These are phyloP conservation scores for Lipotes vexillifer DNA, from an alignment of 2,113 vertebrate species.

Conservation along the genomic window DNA sequence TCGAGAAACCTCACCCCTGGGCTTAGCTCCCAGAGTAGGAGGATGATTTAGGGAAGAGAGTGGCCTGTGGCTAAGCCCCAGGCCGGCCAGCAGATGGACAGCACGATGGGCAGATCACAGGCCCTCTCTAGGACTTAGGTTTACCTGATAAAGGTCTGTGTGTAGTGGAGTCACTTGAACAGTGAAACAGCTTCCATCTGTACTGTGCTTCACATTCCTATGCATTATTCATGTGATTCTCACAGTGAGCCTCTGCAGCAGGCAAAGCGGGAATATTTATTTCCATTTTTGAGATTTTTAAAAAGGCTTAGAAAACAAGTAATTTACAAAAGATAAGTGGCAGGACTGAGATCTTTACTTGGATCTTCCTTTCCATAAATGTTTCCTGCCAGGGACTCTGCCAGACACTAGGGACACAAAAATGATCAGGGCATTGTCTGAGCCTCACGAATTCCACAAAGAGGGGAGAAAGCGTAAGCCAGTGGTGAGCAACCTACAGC, in stretches of 20 bases:
- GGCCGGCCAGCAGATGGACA: not conserved
- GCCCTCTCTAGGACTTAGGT: not conserved
- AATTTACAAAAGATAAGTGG: not conserved
- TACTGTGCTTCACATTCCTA: accelerated
- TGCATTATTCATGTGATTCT: not conserved
- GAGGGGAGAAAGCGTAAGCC: not conserved
- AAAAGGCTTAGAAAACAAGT: not conserved
- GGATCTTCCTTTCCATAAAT: not conserved
- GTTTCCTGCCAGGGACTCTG: not conserved
- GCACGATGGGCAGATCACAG: not conserved
- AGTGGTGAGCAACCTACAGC: not conserved
- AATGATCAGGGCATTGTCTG: not conserved
- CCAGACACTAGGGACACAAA: not conserved
- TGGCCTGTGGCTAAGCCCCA: not conserved
- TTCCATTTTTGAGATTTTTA: not conserved
- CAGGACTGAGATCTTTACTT: not conserved
- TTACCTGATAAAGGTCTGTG: not conserved
- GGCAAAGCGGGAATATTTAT: not conserved
- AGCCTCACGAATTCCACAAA: not conserved
- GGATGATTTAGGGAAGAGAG: not conserved
- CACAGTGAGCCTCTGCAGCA: not conserved
- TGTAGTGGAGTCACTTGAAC: not conserved
- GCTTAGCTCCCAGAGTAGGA: not conserved
- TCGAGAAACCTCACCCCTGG: not conserved
- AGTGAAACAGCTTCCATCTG: no score